Conservation (phyloP, 2,888 invertebrate species). For the Diadromus collaris region DNA sequence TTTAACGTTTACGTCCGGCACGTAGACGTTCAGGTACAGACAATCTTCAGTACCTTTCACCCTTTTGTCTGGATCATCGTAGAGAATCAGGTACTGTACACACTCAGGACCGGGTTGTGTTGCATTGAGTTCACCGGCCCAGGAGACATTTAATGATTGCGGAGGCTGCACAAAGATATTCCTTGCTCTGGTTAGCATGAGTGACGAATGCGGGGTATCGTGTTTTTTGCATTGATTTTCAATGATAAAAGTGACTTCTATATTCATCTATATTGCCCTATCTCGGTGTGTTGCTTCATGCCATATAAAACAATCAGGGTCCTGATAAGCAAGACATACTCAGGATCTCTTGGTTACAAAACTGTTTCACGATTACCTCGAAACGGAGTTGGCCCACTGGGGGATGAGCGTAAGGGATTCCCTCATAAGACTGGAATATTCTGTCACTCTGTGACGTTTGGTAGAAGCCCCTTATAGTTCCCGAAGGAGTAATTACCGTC, state of each 20-base stretch:
- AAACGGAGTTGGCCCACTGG: slow-evolving; percentile 68
- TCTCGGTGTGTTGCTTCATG: neutral
- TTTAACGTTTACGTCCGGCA: neutral
- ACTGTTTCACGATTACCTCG: slow-evolving; percentile 56
- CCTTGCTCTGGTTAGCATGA: neutral
- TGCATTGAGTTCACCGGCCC: slow-evolving; percentile 53
- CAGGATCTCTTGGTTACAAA: neutral
- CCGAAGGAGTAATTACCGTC: slow-evolving; percentile 64
- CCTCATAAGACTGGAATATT: slow-evolving; percentile 66
- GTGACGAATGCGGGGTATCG: neutral
- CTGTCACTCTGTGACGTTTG: slow-evolving; percentile 63
- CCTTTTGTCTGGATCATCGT: slow-evolving; percentile 25
- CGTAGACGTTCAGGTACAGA: slow-evolving; percentile 62
- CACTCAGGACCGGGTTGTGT: slow-evolving; percentile 44
- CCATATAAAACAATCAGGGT: neutral
- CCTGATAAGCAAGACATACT: neutral
- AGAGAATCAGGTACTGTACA: slow-evolving; percentile 49
- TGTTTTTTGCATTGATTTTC: neutral
- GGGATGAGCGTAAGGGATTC: slow-evolving; percentile 69
- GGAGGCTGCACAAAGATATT: slow-evolving; percentile 54
- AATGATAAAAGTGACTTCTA: neutral
- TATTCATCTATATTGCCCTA: neutral
- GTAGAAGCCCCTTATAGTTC: slow-evolving; percentile 66
- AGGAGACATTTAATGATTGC: slow-evolving; percentile 27
- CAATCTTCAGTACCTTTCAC: slow-evolving; percentile 61